These are phyloP conservation scores for Rhea pennata DNA, from an alignment of 2,113 vertebrate species.

Conservation along the genomic window DNA sequence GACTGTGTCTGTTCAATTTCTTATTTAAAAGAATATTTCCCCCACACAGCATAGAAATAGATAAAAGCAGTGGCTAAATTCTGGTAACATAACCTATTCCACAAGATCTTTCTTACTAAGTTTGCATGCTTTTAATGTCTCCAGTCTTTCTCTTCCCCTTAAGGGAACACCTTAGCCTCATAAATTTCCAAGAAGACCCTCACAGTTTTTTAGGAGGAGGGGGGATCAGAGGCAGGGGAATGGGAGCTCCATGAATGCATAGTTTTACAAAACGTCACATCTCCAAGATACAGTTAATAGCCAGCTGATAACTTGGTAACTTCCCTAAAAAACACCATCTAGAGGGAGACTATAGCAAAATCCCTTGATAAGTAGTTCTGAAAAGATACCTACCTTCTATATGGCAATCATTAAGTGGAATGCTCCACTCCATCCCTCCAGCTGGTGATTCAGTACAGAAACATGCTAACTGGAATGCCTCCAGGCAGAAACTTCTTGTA, in stretches of 20 bases:
- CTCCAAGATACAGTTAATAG: background rate
- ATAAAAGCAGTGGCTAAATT: background rate
- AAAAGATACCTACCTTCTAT: background rate
- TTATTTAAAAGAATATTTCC: background rate
- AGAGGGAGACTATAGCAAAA: background rate
- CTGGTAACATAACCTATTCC: background rate
- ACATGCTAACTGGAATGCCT: background rate
- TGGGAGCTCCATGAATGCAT: background rate
- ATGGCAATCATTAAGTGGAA: background rate
- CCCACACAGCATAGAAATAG: rapidly evolving
- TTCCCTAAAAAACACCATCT: background rate
- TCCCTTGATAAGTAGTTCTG: background rate
- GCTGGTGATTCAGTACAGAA: background rate
- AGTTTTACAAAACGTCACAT: background rate
- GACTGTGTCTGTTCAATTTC: background rate
- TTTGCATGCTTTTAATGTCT: background rate
- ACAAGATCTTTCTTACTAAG: background rate
- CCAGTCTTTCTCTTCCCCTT: background rate
- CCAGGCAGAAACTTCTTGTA: background rate
- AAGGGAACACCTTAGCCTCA: background rate
- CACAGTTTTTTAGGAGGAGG: background rate
- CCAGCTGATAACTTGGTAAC: background rate
- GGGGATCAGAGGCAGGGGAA: background rate
- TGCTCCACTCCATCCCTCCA: background rate
- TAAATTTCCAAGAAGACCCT: background rate